Percentiles rank a stretch among this genome's conserved stretches.
Conservation (phyloP, 2,888 invertebrate genomes). For the Drosophila monieri region DNA sequence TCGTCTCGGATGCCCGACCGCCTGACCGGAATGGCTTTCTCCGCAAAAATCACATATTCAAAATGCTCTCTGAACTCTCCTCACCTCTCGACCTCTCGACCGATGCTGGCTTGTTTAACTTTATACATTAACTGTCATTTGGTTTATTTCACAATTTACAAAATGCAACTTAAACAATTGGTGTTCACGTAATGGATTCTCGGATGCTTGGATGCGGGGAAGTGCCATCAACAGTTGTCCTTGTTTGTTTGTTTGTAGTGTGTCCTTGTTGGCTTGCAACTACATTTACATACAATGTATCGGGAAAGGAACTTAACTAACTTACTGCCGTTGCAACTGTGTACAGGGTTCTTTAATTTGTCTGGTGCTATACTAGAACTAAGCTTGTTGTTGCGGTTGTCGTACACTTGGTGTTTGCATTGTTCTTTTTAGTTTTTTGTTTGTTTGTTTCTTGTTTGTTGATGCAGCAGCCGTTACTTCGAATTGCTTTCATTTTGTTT, state of each 20-base stretch:
- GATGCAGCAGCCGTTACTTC: slow-evolving; percentile 29
- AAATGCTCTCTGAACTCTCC: slow-evolving; percentile 24
- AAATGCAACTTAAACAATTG: slow-evolving; percentile 57
- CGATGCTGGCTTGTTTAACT: slow-evolving; percentile 50
- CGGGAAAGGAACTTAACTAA: slow-evolving; percentile 64
- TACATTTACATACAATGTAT: slow-evolving; percentile 53
- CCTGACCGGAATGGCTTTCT: slow-evolving; percentile 1
- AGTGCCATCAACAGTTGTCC: slow-evolving; percentile 23
- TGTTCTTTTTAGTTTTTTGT: slow-evolving; percentile 33
- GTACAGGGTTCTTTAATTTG: slow-evolving; percentile 37
- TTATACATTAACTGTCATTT: slow-evolving; percentile 68
- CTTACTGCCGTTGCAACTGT: slow-evolving; percentile 45
- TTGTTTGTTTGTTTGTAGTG: slow-evolving; percentile 6
- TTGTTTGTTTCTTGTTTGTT: slow-evolving; percentile 27
- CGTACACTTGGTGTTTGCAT: slow-evolving; percentile 63
- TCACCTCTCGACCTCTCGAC: slow-evolving; percentile 6
- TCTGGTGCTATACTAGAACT: slow-evolving; percentile 61
- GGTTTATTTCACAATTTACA: slow-evolving; percentile 60
- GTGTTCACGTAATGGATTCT: slow-evolving; percentile 13
- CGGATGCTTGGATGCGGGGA: slow-evolving; percentile 15
- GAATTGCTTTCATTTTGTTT: slow-evolving; percentile 45
- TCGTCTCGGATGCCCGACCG: slow-evolving; percentile 1
- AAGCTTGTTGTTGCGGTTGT: slow-evolving; percentile 63
- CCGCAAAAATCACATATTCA: slow-evolving; percentile 30
- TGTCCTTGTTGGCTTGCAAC: slow-evolving; percentile 20